phyloP scores from a whole-genome alignment of 2,888 invertebrate genomes.

The Drosophila macrothrix region DNA sequence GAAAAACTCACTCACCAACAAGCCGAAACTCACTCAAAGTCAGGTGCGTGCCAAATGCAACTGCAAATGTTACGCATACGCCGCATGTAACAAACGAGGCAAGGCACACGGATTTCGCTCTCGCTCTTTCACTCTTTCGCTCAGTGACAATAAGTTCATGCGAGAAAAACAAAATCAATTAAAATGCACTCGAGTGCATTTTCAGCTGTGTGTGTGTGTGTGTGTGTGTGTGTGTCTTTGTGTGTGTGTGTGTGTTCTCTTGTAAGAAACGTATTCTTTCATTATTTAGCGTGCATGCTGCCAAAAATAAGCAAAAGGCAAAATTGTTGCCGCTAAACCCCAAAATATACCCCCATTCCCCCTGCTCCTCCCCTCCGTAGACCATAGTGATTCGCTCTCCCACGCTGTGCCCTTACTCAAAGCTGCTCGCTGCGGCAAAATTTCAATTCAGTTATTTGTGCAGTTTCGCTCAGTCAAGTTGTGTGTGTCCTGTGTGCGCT shows the following conservation, averaged over 20 bases:
- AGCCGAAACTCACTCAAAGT: slow-evolving; percentile 45
- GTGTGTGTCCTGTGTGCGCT: slow-evolving; percentile 70
- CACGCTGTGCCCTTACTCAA: slow-evolving; percentile 42
- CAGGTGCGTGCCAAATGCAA: slow-evolving; percentile 61
- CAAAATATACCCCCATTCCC: neutral
- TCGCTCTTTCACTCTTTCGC: slow-evolving; percentile 20
- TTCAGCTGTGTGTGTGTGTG: slow-evolving; percentile 2
- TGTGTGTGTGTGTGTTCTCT: neutral
- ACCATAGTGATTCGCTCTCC: slow-evolving; percentile 26
- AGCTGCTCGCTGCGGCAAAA: slow-evolving; percentile 55
- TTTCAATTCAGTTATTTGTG: slow-evolving; percentile 80
- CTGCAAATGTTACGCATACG: slow-evolving; percentile 78
- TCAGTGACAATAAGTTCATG: slow-evolving; percentile 38
- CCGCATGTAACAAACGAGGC: slow-evolving; percentile 58
- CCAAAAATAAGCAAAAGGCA: slow-evolving; percentile 57
- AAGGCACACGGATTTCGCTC: slow-evolving; percentile 24
- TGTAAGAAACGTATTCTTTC: slow-evolving; percentile 31
- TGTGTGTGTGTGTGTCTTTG: too few relatives aligned
- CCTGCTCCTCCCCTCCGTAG: neutral
- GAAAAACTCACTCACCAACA: slow-evolving; percentile 33
- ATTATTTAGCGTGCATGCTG: slow-evolving; percentile 29
- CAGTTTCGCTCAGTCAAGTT: slow-evolving; percentile 80
- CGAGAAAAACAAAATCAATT: slow-evolving; percentile 75
- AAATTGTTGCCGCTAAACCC: slow-evolving; percentile 35
- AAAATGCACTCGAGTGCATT: slow-evolving; percentile 76